phyloP scores from a whole-genome alignment of 2,888 invertebrate species.

The Pharmacophagus antenor region DNA sequence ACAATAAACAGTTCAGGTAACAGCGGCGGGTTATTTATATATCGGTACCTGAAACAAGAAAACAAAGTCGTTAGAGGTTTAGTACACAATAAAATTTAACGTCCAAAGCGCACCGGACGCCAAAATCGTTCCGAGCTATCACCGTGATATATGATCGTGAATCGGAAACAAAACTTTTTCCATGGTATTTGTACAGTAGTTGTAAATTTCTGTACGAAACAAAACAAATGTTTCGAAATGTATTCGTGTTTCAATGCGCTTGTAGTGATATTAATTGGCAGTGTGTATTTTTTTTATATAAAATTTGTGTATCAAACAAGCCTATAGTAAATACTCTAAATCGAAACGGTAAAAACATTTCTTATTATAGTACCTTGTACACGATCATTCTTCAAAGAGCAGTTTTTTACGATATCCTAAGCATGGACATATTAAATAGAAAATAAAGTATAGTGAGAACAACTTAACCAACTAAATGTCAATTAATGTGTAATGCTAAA shows the following conservation, averaged over 20 bases:
- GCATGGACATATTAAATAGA: no score
- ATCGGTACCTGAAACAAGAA: conserved; percentile 60
- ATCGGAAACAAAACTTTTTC: conserved; percentile 28
- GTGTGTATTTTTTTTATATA: neutral
- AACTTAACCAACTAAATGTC: no score
- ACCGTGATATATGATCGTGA: conserved; percentile 24
- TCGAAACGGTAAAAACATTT: no score
- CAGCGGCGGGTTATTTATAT: conserved; percentile 21
- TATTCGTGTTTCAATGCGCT: neutral
- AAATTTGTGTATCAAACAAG: no score
- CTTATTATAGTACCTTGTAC: no score
- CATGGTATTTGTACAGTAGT: conserved; percentile 25
- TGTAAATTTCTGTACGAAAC: conserved; percentile 23
- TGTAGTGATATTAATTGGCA: neutral
- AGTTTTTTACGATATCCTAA: no score
- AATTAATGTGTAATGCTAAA: no score
- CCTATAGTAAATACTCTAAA: no score
- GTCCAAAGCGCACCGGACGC: conserved; percentile 29
- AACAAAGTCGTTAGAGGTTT: conserved; percentile 58
- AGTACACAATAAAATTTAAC: conserved; percentile 34
- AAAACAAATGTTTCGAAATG: conserved; percentile 15
- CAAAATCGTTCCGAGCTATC: conserved; percentile 33
- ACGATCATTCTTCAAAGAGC: no score
- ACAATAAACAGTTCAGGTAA: conserved; percentile 28
- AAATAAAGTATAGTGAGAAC: no score